Evolutionary conservation across 2,797 vertebrate species (phyloP).

Genomic region (Arctocebus calabarensis): DNA sequence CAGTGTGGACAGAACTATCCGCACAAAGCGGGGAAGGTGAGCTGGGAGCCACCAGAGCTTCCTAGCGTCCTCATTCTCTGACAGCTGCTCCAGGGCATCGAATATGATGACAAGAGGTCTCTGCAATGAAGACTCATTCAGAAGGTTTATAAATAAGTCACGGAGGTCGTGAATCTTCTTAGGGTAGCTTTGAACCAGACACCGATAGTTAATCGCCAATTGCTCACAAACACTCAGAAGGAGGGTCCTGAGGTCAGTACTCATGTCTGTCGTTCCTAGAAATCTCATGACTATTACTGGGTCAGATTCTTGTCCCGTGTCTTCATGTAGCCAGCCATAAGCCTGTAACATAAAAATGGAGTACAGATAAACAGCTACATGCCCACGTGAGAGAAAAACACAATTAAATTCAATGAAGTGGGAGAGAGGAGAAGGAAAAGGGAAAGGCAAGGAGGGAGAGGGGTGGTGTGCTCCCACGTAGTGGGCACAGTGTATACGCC

Average conservation of each 20-base stretch:
- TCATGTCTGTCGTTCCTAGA: constrained; percentile 95
- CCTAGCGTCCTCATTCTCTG: constrained; percentile 96
- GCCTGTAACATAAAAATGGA: constrained; percentile 90
- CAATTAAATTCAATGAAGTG: too few species aligned
- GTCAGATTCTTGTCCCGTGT: constrained; percentile 97
- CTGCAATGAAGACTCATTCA: constrained; percentile 96
- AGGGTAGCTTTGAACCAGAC: constrained; percentile 97
- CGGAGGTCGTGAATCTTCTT: constrained; percentile 97
- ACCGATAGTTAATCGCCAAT: constrained; percentile 96
- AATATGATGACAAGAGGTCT: constrained; percentile 96
- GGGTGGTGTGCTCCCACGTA: too few species aligned
- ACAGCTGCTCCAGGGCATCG: constrained; percentile 96
- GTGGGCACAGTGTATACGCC: too few species aligned
- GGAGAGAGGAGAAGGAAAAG: too few species aligned
- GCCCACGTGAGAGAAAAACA: too few species aligned
- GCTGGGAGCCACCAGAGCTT: constrained; percentile 99
- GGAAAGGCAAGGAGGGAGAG: too few species aligned
- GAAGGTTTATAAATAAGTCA: constrained; percentile 96
- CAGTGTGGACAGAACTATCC: constrained; percentile 97
- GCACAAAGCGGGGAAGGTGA: constrained; percentile 96
- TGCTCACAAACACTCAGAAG: constrained; percentile 99
- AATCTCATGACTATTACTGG: constrained; percentile 97
- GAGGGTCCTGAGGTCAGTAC: constrained; percentile 94
- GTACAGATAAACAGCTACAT: too few species aligned
- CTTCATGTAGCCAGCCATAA: constrained; percentile 96